Conservation (phyloP, 2,797 vertebrate species). For the Rhynchonycteris naso region DNA sequence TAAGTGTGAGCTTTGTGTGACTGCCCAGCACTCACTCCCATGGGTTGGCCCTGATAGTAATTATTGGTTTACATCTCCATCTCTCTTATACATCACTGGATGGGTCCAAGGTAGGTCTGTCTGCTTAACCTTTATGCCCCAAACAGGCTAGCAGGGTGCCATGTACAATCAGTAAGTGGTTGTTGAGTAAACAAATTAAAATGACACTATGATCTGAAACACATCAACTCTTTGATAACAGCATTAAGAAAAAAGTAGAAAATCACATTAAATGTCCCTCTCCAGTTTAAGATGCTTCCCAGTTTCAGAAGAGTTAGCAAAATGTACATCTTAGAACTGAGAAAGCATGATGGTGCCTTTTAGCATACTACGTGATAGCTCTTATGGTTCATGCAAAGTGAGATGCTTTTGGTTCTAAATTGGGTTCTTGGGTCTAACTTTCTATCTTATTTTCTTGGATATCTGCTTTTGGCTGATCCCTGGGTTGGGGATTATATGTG, state of each 20-base stretch:
- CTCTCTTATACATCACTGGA: background rate
- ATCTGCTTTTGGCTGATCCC: slow-evolving; percentile 23
- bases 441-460: slow-evolving; percentile 40
- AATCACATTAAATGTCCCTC: background rate
- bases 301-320: slow-evolving; percentile 34
- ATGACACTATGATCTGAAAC: slow-evolving; percentile 33
- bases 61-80: background rate
- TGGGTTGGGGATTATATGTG: slow-evolving; percentile 22
- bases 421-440: slow-evolving; percentile 46
- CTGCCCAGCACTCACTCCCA: background rate
- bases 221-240: slow-evolving; percentile 9
- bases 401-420: slow-evolving; percentile 33
- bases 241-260: slow-evolving; percentile 49
- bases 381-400: background rate
- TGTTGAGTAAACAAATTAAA: slow-evolving; percentile 36
- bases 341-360: background rate
- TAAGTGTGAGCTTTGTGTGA: background rate
- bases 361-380: background rate
- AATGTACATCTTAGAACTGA: slow-evolving; percentile 10
- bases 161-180: background rate
- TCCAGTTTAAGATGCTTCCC: slow-evolving; percentile 40
- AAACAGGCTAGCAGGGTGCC: slow-evolving; percentile 9
- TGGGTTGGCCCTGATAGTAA: background rate
- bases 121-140: background rate
- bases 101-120: background rate